Evolutionary conservation across 2,888 invertebrate species (phyloP).

Genomic region (Acrobeloides nanus): DNA sequence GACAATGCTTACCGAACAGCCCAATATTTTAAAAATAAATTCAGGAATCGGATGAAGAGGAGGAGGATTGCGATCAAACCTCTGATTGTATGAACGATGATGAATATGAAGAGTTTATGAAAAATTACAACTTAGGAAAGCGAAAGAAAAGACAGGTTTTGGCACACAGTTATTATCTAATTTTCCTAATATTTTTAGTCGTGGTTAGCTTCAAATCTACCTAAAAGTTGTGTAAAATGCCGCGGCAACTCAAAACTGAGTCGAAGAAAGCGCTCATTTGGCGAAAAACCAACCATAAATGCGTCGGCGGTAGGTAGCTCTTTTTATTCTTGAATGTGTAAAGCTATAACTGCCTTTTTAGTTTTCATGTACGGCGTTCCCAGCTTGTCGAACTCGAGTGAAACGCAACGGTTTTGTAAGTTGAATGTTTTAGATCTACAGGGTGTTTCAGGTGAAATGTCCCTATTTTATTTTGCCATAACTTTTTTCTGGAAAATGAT

Average conservation of each 20-base stretch:
- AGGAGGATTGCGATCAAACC: constrained; percentile 31
- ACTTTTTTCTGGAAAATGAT: too few relatives aligned
- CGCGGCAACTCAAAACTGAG: constrained; percentile 5
- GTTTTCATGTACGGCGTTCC: constrained; percentile 42
- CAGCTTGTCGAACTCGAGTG: constrained; percentile 38
- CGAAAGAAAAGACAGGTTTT: constrained; percentile 35
- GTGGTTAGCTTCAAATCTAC: background rate
- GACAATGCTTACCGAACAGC: too few relatives aligned
- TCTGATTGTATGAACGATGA: constrained; percentile 40
- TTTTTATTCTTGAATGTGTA: background rate
- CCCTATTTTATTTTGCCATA: too few relatives aligned
- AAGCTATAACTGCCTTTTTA: constrained; percentile 13
- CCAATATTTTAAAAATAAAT: too few relatives aligned
- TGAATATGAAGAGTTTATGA: constrained; percentile 27
- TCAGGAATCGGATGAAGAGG: too few relatives aligned
- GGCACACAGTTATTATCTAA: background rate
- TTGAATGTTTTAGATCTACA: background rate
- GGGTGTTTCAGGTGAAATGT: too few relatives aligned
- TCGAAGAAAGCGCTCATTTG: constrained; percentile 38
- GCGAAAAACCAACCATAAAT: constrained; percentile 35
- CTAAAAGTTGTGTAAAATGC: constrained; percentile 4
- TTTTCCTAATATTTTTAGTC: constrained; percentile 1
- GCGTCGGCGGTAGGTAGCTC: constrained; percentile 31
- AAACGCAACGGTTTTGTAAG: constrained; percentile 34
- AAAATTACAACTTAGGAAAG: constrained; percentile 31